These are phyloP conservation scores for Lysiphlebus fabarum DNA, from an alignment of 1,140 invertebrate species.

Conservation along the genomic window DNA sequence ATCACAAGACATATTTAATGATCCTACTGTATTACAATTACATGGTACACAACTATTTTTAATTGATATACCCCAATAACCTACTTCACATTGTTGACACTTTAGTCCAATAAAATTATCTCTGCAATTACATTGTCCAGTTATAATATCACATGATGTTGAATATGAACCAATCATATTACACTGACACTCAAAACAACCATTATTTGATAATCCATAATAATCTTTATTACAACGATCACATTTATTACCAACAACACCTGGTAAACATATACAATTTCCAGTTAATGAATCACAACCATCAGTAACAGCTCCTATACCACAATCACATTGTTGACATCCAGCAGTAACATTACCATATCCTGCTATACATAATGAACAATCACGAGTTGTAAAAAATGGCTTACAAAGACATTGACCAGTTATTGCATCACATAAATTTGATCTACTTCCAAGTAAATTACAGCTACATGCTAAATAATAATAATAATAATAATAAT, in stretches of 20 bases:
- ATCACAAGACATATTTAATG: constrained; percentile 69
- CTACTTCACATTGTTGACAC: constrained; percentile 84
- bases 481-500: constrained; percentile 17
- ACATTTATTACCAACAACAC: constrained; percentile 77
- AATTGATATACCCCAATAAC: constrained; percentile 72
- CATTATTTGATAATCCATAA: constrained; percentile 71
- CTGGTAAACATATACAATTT: constrained; percentile 63
- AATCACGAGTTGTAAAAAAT: constrained; percentile 47
- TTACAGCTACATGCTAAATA: constrained; percentile 75
- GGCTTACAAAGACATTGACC: constrained; percentile 75
- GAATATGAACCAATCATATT: constrained; percentile 68
- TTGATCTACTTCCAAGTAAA: constrained; percentile 64
- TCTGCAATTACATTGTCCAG: constrained; percentile 87
- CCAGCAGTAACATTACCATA: constrained; percentile 67
- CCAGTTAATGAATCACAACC: constrained; percentile 69
- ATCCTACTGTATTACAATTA: constrained; percentile 72
- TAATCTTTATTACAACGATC: constrained; percentile 70
- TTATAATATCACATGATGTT: constrained; percentile 76
- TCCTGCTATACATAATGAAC: constrained; percentile 50
- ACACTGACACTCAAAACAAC: constrained; percentile 77
- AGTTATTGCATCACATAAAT: constrained; percentile 68
- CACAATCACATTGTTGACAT: constrained; percentile 67
- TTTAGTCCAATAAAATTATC: constrained; percentile 76
- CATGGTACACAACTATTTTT: constrained; percentile 69
- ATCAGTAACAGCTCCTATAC: constrained; percentile 78